These are phyloP conservation scores for Sminthurinus aureus DNA, from an alignment of 2,888 invertebrate species.

Conservation along the genomic window DNA sequence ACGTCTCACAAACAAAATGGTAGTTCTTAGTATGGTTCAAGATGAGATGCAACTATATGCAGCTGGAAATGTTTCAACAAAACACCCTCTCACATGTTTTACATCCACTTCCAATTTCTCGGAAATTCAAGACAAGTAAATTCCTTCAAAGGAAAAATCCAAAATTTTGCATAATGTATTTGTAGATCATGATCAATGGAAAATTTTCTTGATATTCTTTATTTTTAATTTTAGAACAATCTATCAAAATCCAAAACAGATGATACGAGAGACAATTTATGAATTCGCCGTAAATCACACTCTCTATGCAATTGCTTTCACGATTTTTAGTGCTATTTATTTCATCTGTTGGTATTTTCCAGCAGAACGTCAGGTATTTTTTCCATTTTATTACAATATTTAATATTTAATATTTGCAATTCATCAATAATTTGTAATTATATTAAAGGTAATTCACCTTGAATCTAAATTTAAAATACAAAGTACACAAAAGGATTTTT, in stretches of 20 bases:
- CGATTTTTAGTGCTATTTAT: slow-evolving; percentile 41
- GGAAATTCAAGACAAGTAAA: background rate
- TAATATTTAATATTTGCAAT: background rate
- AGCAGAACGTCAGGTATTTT: slow-evolving; percentile 42
- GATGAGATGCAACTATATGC: background rate
- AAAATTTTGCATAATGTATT: too few species aligned
- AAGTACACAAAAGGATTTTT: too few species aligned
- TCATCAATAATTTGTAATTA: too few species aligned
- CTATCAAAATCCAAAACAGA: background rate
- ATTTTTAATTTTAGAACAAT: background rate
- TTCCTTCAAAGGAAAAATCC: background rate
- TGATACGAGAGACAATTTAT: background rate
- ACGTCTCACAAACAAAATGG: slow-evolving; percentile 73
- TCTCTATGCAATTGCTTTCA: slow-evolving; percentile 28
- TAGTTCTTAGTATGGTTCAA: slow-evolving; percentile 62
- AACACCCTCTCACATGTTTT: slow-evolving; percentile 5
- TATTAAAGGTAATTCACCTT: too few species aligned
- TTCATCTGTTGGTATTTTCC: slow-evolving; percentile 49
- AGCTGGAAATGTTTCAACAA: background rate
- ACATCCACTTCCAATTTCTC: background rate
- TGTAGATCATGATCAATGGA: background rate
- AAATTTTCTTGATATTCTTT: background rate
- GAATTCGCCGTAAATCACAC: slow-evolving; percentile 8
- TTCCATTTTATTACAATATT: background rate
- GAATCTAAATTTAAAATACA: too few species aligned